A percentile compares a stretch with the other conserved stretches of the same genome.
Evolutionary conservation across 2,113 vertebrate genomes (phyloP).

Genomic region (Carlito syrichta): DNA sequence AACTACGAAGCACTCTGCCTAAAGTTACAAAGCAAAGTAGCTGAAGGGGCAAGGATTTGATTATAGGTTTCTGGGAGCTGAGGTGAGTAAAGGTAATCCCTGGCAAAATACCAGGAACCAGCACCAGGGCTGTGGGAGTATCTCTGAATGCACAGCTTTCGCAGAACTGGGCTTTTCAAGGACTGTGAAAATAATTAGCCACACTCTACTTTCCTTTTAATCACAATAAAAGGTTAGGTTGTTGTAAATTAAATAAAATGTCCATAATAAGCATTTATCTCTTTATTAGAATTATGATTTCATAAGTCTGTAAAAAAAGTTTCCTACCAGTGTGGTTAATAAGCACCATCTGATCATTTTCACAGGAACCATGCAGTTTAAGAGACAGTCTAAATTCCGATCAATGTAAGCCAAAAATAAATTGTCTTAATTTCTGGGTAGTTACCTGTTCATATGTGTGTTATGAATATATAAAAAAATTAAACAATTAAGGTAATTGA

Average conservation of each 20-base stretch:
- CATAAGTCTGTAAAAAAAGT: neutral
- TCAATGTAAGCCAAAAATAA: neutral
- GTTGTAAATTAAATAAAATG: neutral
- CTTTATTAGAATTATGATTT: neutral
- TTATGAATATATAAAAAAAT: neutral
- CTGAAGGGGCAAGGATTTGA: neutral
- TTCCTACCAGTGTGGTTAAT: neutral
- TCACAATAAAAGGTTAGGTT: neutral
- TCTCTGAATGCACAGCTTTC: neutral
- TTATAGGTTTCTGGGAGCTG: neutral
- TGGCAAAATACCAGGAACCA: neutral
- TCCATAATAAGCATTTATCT: neutral
- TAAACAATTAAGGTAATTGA: neutral
- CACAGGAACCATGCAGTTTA: neutral
- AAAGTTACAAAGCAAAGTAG: neutral
- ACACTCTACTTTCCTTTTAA: neutral
- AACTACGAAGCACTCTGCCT: neutral
- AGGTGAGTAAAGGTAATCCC: neutral
- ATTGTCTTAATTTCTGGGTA: neutral
- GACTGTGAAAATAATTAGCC: neutral
- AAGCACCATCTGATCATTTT: neutral
- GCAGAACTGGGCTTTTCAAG: accelerated
- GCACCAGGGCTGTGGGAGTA: accelerated
- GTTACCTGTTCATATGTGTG: neutral
- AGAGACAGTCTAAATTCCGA: neutral